Evolutionary conservation across 1,140 invertebrate genomes (phyloP), one percentile per base, ranked within the genome.

Genomic region (Drosophila teissieri): DNA sequence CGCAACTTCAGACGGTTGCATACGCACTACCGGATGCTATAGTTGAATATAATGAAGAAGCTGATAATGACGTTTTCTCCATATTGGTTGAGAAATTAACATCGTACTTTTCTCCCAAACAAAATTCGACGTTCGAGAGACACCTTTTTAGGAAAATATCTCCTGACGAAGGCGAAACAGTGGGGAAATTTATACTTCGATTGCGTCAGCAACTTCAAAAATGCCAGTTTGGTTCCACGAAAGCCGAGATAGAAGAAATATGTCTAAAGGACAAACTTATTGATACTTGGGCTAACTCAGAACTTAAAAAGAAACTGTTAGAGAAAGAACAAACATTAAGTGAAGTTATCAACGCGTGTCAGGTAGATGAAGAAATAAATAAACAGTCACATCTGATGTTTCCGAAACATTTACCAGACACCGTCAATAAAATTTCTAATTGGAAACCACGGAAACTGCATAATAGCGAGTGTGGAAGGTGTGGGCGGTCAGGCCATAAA

Each of bases 281-380:
- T 42, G 40, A 42, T 42, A 17, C 2, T n/a, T 44, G 17, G 17
- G 17, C 34, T 12, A 46, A 31, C 17, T 11, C 44, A 7, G 44
- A 58, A 34, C 19, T 48, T 14, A 58, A 39, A 14, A 58, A 34
- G 44, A 58, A 58, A 48, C 45, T 60, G n/a, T 15, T 60, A 14
- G 19, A 49, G 36, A 49, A 48, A n/a, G 34, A 60, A 46, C 56
- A 39, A 39, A 60, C 34, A 11, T 24, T 48, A 36, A n/a, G 31
- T 12, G 14, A 60, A 48, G 24, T 17, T 45, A 60, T 49, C 10
- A 31, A n/a, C 22, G 45, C 45, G 17, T 60, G 45, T 8, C 6
- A 49, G 7, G 45, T 60, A 14, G 57, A 49, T 34, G 45, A 49
- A 36, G 31, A 60, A 60, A 46, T 17, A 19, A 19, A 11, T 44